Percentiles rank a stretch among this genome's conserved stretches.
Conservation (phyloP, 2,888 invertebrate genomes). For the Morpho helenor region DNA sequence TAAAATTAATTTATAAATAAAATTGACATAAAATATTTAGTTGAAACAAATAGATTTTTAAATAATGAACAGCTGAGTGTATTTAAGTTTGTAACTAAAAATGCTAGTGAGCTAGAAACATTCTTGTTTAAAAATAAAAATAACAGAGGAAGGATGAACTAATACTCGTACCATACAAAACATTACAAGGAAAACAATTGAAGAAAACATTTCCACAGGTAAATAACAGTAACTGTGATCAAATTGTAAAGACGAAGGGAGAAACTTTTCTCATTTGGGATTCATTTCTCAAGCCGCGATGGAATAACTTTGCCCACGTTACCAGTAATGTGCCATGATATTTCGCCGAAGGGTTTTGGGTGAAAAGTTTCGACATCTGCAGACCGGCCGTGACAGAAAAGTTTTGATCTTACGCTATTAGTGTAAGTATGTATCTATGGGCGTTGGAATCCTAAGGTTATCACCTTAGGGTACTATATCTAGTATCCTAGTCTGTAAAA, state of each 20-base stretch:
- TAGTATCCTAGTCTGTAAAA: too few species aligned
- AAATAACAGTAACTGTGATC: conserved; percentile 14
- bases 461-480: too few species aligned
- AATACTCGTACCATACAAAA: conserved; percentile 1
- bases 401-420: too few species aligned
- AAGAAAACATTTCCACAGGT: conserved; percentile 15
- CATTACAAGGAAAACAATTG: conserved; percentile 12
- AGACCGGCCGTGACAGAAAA: neutral
- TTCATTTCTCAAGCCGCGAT: conserved; percentile 35
- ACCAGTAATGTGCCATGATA: conserved; percentile 12
- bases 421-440: too few species aligned
- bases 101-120: conserved; percentile 6
- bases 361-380: neutral
- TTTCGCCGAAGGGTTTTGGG: conserved; percentile 12
- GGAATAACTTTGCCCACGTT: conserved; percentile 32
- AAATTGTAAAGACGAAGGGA: conserved; percentile 20
- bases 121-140: conserved; percentile 6
- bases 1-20: too few species aligned
- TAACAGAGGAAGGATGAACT: neutral
- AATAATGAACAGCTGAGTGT: too few species aligned
- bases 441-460: too few species aligned
- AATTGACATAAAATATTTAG: too few species aligned
- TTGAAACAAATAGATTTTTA: too few species aligned
- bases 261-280: conserved; percentile 40
- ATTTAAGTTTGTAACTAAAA: neutral